phyloP scores from a whole-genome alignment of 2,113 vertebrate species.

The Rattus rattus region DNA sequence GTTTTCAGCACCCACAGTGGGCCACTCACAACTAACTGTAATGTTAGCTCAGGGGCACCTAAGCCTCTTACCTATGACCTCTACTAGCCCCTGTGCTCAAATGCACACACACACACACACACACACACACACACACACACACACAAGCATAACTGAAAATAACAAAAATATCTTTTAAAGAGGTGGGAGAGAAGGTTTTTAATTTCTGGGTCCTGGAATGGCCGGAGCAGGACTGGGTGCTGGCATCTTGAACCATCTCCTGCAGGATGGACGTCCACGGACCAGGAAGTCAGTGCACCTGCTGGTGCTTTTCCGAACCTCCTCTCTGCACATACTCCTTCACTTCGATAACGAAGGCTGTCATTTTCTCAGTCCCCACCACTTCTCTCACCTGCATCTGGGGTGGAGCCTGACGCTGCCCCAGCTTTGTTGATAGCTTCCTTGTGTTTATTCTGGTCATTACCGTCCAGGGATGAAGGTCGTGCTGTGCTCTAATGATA shows the following conservation, averaged over 20 bases:
- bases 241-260: neutral
- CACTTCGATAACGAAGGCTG: neutral
- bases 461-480: neutral
- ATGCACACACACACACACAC: neutral
- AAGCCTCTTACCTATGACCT: neutral
- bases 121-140: neutral
- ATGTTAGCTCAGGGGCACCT: neutral
- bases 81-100: neutral
- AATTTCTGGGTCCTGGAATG: neutral
- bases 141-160: neutral
- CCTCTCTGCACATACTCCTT: neutral
- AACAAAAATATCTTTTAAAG: neutral
- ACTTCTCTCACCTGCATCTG: conserved; percentile 65
- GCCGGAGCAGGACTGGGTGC: neutral
- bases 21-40: neutral
- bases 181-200: neutral
- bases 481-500: neutral
- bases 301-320: fast-evolving
- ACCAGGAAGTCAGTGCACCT: neutral
- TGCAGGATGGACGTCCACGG: neutral
- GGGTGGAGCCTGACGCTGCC: neutral
- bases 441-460: neutral
- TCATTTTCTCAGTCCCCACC: neutral
- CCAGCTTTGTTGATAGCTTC: neutral
- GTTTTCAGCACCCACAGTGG: neutral